phyloP scores from a whole-genome alignment of 2,888 invertebrate genomes.

The Anaspis maculata region DNA sequence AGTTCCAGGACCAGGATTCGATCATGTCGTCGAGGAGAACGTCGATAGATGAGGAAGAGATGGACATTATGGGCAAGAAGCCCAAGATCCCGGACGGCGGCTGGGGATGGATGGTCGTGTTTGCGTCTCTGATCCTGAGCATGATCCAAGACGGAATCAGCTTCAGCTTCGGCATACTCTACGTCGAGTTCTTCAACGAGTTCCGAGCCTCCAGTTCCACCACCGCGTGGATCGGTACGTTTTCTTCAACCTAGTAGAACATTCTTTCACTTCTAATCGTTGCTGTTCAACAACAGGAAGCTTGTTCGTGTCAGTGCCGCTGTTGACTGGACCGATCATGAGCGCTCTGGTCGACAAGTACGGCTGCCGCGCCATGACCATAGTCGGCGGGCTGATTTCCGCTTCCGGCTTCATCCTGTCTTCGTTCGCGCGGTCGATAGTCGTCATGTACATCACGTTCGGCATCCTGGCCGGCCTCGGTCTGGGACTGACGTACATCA shows the following conservation, averaged over 20 bases:
- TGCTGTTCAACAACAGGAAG: no score
- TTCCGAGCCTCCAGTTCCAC: slow-evolving; percentile 74
- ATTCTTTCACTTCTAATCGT: no score
- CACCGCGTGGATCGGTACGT: slow-evolving; percentile 56
- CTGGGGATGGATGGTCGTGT: slow-evolving; percentile 86
- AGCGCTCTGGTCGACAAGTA: slow-evolving; percentile 78
- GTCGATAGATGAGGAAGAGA: slow-evolving; percentile 1
- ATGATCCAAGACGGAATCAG: slow-evolving; percentile 89
- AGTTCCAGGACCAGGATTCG: neutral
- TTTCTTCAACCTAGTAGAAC: no score
- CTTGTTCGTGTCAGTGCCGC: slow-evolving; percentile 50
- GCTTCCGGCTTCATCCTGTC: slow-evolving; percentile 70
- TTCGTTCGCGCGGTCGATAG: slow-evolving; percentile 61
- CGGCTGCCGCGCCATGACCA: slow-evolving; percentile 48
- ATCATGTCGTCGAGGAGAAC: neutral
- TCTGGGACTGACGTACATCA: slow-evolving; percentile 76
- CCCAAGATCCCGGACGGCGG: slow-evolving; percentile 70
- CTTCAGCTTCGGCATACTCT: slow-evolving; percentile 86
- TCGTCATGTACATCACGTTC: slow-evolving; percentile 76
- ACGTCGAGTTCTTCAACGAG: slow-evolving; percentile 71
- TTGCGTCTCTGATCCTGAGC: slow-evolving; percentile 76
- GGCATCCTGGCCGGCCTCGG: slow-evolving; percentile 79
- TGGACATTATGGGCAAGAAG: no score
- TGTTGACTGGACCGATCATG: slow-evolving; percentile 73
- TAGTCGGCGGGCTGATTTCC: slow-evolving; percentile 61